Base-by-base conservation (phyloP, 2,888 invertebrate species). In the Conus canariensis region DNA sequence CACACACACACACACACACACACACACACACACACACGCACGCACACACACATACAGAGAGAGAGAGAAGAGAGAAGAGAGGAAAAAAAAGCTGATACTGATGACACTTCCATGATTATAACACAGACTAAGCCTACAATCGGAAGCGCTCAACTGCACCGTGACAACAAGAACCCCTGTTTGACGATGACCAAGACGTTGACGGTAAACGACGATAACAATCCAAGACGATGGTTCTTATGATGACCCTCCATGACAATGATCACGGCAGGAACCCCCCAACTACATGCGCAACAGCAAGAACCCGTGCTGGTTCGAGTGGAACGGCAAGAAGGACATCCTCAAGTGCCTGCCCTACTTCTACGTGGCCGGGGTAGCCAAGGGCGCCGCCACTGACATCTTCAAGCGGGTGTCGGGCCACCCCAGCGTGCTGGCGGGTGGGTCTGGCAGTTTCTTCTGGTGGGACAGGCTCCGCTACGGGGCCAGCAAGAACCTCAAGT, bases 331-430 rank as follows among this genome's bases (percentile, higher is more conserved):
- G 85, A 89, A 89, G 56, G 90, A 90, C 58, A 64, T 86, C 30
- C 88, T 91, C 30, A 88, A 89, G 58, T 91, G 91, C 70, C 14
- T 91, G n/a, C 91, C 91, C 14, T 90, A 87, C 60, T 90, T 90
- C 85, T 91, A 88, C 88, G 10, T 91, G 2, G 91, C 83, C 12
- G 91, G 91, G 19, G 90, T 90, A 19, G 88, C 90, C 77, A 90
- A 91, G 67, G 77, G 88, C 59, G 91, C 90, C 16, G 88, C 90
- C 0, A 64, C 88, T n/a, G 91, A 91, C 82, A 77, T 91, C 12
- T 88, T 82, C 70, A 58, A 58, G 64, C 87, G 88, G 56, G 60
- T 91, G 1, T 1, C 19, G 7, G 60, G 22, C 45, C 91, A 91
- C 70, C 90, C 87, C 14, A 86, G 86, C 70, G 64, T 90, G 22